Evolutionary conservation across 2,888 invertebrate species (phyloP).

Genomic region (Drosophila peninsularis): DNA sequence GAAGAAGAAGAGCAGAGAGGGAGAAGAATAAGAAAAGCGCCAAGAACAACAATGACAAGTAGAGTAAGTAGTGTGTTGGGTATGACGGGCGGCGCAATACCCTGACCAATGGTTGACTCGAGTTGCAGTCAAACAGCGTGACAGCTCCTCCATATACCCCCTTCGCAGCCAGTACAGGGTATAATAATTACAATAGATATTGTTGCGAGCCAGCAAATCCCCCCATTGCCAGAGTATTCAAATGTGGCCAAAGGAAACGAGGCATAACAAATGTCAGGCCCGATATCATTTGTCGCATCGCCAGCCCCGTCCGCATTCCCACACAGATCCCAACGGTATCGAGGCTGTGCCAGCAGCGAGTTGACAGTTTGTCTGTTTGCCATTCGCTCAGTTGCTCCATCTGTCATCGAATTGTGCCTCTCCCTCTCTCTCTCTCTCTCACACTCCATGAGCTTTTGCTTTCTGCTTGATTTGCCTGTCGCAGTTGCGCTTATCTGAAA

Average conservation of each 20-base stretch:
- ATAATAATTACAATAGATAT: conserved; percentile 23
- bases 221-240: conserved; percentile 21
- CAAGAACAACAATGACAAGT: conserved; percentile 4
- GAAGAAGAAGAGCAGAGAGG: neutral
- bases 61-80: neutral
- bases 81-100: neutral
- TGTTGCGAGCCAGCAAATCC: conserved; percentile 1
- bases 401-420: conserved; percentile 30
- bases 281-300: conserved; percentile 58
- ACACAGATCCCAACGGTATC: conserved; percentile 8
- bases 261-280: conserved; percentile 33
- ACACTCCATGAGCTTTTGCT: neutral
- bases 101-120: neutral
- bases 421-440: neutral
- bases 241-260: conserved; percentile 42
- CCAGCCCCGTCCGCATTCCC: neutral
- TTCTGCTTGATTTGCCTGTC: conserved; percentile 31
- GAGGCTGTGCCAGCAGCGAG: conserved; percentile 14
- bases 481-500: conserved; percentile 52
- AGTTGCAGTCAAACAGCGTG: neutral
- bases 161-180: neutral
- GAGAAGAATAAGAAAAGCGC: neutral
- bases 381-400: conserved; percentile 17
- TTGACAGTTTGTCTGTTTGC: conserved; percentile 21
- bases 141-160: neutral